Conservation (phyloP, 1,140 invertebrate genomes). For the Augochlora pura region DNA sequence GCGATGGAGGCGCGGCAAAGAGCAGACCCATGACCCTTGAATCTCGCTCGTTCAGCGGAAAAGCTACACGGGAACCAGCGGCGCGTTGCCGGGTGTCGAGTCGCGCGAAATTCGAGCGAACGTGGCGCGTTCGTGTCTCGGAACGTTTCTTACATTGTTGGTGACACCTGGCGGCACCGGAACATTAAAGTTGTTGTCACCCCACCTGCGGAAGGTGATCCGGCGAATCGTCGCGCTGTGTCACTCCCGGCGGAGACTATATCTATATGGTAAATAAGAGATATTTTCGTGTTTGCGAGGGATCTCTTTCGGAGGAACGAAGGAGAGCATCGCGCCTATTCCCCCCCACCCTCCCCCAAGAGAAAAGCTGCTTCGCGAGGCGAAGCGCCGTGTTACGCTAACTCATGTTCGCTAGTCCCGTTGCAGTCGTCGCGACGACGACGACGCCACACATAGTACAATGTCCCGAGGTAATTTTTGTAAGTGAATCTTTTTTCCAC, state of each 20-base stretch:
- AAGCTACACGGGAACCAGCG: slow-evolving; percentile 11
- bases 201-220: slow-evolving; percentile 8
- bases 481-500: slow-evolving; percentile 42
- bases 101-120: not conserved
- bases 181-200: too few relatives aligned
- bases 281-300: slow-evolving; percentile 57
- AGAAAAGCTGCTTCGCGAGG: not conserved
- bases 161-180: slow-evolving; percentile 3
- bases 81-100: slow-evolving; percentile 12
- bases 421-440: slow-evolving; percentile 25
- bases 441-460: slow-evolving; percentile 37
- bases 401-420: slow-evolving; percentile 45
- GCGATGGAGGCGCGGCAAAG: not conserved
- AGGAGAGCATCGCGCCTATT: not conserved
- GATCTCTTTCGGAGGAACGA: slow-evolving; percentile 7
- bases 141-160: too few relatives aligned
- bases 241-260: not conserved
- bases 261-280: slow-evolving; percentile 44
- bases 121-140: slow-evolving; percentile 5
- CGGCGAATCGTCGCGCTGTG: slow-evolving; percentile 27
- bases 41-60: slow-evolving; percentile 12
- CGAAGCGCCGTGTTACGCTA: slow-evolving; percentile 19
- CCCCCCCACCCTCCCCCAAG: not conserved
- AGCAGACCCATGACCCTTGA: slow-evolving; percentile 27
- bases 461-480: slow-evolving; percentile 40